Evolutionary conservation across 1,140 invertebrate species (phyloP), one percentile per base, ranked within the genome.

Genomic region (Cyphomyrmex costatus): DNA sequence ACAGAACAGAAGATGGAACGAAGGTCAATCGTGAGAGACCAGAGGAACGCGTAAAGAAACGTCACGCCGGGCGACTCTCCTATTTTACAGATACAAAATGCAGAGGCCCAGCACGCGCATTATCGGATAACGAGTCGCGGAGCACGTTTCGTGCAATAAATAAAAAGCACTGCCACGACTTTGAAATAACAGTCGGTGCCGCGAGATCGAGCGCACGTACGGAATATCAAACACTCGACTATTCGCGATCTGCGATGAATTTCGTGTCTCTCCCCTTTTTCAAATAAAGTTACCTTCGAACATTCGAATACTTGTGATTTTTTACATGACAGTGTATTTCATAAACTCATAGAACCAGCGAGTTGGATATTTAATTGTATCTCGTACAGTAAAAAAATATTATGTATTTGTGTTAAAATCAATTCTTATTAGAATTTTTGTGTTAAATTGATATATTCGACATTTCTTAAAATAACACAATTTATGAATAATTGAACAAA

Each of bases 141-240:
- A 68, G 65, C 79, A 60, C 68, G 79, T 83, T 61, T 74, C 53
- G 8, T 49, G 68, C 66, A 71, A 82, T 82, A 49, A 71, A 82
- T 82, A 49, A 58, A 56, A 74, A 53, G 19, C 66, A 24, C 36
- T 46, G 36, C 8, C 79, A 73, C 24, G 51, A 58, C 36, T 83
- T 58, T 71, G 56, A 60, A 83, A 83, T 83, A 83, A 83, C 49
- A 68, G 65, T 3, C 19, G 51, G 14, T 30, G n/a, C 53, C 36
- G 53, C 66, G 68, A 73, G 79, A 74, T 83, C 79, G 53, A 21
- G 68, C n/a, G 68, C 53, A 74, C 36, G 56, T 33, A 56, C 53
- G 27, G 79, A 73, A 83, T 83, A 83, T 74, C 24, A 74, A 83
- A 33, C 36, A 46, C 6, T 10, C 51, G 6, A 46, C 66, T 65